Evolutionary conservation across 2,113 vertebrate species (phyloP), one percentile per base, ranked within the genome.

Genomic region (Nymphicus hollandicus): DNA sequence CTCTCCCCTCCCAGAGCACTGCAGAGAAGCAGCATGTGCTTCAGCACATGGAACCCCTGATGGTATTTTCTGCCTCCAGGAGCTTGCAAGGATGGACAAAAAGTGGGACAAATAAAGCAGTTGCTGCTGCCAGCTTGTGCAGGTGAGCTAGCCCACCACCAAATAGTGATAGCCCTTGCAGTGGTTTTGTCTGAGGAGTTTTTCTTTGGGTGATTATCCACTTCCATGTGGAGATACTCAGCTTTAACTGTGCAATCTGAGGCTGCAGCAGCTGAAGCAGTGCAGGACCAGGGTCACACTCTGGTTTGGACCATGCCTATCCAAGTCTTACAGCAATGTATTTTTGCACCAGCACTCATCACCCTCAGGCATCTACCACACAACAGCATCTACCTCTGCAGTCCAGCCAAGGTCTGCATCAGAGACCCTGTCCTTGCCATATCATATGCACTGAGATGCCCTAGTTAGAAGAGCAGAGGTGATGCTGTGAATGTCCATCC

Each of bases 1-100:
- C 44, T 69, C 24, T 52, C 22, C 56, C 33, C 17, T 69, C 41
- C 39, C 53, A 69, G 55, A 81, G 52, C 15, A 11, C 25, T 37
- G 28, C 0, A 1, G 43, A 1, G 0, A 66, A 49, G 29, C 53
- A 50, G 55, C 24, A 4, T 1, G 3, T 76, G 43, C 68, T 58
- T 82, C 64, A 69, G 66, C 41, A 23, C 17, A 5, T 10, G 23
- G 19, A 87, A 41, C 35, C 23, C 22, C n/a, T 24, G 27, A 14
- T 22, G 73, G 64, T n/a, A 23, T 58, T 46, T 74, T 64, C 55
- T 87, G 18, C 9, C 6, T 5, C 6, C 27, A 46, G 41, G 17
- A 91, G 24, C 47, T 76, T 41, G 25, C 9, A 46, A 9, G 15
- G 68, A 29, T 60, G 53, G 23, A 10, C 46, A 66, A 28, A 74